Percentiles rank a stretch among this genome's conserved stretches.
phyloP scores from a whole-genome alignment of 2,888 invertebrate genomes.

The Drosophila mulleri region DNA sequence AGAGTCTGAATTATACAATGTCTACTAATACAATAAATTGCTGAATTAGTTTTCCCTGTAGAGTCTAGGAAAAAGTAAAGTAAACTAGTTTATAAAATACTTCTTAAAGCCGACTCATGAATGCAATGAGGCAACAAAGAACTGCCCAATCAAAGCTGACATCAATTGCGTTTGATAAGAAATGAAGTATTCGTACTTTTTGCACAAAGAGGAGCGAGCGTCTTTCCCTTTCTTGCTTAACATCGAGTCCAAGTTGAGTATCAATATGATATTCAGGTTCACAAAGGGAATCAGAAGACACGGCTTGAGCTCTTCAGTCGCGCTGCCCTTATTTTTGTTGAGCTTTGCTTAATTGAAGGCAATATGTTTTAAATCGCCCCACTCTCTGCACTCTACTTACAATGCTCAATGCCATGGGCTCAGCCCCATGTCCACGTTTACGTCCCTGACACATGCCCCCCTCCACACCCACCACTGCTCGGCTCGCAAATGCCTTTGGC shows the following conservation, averaged over 20 bases:
- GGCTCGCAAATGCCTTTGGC: conserved; percentile 2
- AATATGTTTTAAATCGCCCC: conserved; percentile 46
- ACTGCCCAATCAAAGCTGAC: not conserved
- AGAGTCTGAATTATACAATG: not conserved
- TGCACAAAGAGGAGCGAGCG: too few relatives aligned
- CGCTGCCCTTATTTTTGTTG: not conserved
- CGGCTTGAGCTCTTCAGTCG: not conserved
- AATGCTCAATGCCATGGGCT: conserved; percentile 59
- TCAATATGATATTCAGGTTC: not conserved
- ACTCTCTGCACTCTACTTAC: conserved; percentile 22
- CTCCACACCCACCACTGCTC: not conserved
- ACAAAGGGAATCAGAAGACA: not conserved
- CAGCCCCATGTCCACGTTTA: conserved; percentile 44
- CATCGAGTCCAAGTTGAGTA: not conserved
- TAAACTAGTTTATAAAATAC: not conserved
- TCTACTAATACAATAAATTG: not conserved
- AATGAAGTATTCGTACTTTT: too few relatives aligned
- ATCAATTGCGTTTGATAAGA: too few relatives aligned
- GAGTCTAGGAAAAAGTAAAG: too few relatives aligned
- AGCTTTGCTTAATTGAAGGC: conserved; percentile 24
- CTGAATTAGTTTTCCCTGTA: too few relatives aligned
- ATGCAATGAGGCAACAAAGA: not conserved
- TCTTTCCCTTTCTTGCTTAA: not conserved
- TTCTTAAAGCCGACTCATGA: not conserved
- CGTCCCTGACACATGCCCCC: conserved; percentile 14